Evolutionary conservation across 2,113 vertebrate genomes (phyloP).

Genomic region (Terrapene triunguis): DNA sequence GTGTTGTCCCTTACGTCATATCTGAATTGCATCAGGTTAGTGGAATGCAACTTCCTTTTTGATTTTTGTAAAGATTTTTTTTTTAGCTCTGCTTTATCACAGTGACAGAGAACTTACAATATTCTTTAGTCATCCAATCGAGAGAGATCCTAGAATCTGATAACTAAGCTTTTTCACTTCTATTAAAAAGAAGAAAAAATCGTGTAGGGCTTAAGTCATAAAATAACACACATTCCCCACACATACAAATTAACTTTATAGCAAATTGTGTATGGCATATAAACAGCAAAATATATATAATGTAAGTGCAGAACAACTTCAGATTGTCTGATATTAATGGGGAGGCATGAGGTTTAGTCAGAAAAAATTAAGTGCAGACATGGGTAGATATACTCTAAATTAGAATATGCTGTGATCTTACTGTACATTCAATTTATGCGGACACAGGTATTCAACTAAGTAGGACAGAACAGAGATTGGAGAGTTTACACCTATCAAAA

Average conservation of each 20-base stretch:
- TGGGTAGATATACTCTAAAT: not conserved
- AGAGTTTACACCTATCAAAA: rapidly evolving
- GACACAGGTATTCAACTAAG: not conserved
- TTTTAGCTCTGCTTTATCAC: not conserved
- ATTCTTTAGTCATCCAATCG: not conserved
- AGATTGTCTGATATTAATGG: not conserved
- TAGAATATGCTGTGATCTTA: not conserved
- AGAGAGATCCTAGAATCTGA: conserved; percentile 1
- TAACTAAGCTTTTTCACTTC: conserved; percentile 10
- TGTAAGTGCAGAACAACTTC: not conserved
- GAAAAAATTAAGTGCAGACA: rapidly evolving
- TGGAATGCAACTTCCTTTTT: conserved; percentile 39
- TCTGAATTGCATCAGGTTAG: conserved; percentile 27
- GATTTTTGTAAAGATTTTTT: conserved; percentile 23
- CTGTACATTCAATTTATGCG: not conserved
- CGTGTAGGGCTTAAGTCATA: not conserved
- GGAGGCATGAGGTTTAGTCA: not conserved
- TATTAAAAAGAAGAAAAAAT: not conserved
- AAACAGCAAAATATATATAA: not conserved
- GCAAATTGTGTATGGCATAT: not conserved
- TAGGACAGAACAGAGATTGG: not conserved
- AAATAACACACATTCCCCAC: not conserved
- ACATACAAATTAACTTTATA: not conserved
- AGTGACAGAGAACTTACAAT: conserved; percentile 3
- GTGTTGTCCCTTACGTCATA: not conserved